These are phyloP conservation scores for Macrosiphum euphorbiae DNA, from an alignment of 2,888 invertebrate genomes.

Conservation along the genomic window DNA sequence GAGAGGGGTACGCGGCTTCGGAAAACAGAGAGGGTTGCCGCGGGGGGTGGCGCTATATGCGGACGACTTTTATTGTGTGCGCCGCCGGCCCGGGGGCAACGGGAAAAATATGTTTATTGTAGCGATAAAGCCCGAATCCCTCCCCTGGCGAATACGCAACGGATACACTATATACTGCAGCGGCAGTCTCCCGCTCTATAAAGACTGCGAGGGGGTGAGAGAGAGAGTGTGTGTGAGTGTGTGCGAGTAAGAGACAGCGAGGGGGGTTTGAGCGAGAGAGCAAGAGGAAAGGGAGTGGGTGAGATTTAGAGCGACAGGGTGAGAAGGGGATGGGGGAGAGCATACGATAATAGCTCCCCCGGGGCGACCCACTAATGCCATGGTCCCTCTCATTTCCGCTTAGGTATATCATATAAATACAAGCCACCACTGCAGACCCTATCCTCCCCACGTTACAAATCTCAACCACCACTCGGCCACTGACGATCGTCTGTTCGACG, in stretches of 20 bases:
- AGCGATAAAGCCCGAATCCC: slow-evolving; percentile 54
- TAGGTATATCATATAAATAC: background rate
- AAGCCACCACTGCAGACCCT: background rate
- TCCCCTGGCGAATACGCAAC: background rate
- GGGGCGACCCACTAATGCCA: background rate
- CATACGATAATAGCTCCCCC: slow-evolving; percentile 56
- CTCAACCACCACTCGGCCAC: background rate
- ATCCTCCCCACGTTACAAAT: background rate
- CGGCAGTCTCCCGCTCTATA: background rate
- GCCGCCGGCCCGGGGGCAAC: background rate
- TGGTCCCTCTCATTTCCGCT: slow-evolving; percentile 19
- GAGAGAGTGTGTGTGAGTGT: too few species aligned
- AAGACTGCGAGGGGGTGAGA: background rate
- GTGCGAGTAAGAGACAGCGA: too few species aligned
- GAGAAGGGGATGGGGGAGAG: background rate
- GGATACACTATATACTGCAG: background rate
- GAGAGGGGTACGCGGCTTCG: background rate
- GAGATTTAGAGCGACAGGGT: background rate
- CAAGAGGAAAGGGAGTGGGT: background rate
- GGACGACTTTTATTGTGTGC: slow-evolving; percentile 56
- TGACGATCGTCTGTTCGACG: background rate
- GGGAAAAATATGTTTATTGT: slow-evolving; percentile 57
- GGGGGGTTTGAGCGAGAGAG: background rate
- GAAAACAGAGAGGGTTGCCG: background rate
- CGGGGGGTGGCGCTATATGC: background rate